These are phyloP conservation scores for Acronicta alni DNA, from an alignment of 2,888 invertebrate genomes.

Conservation along the genomic window DNA sequence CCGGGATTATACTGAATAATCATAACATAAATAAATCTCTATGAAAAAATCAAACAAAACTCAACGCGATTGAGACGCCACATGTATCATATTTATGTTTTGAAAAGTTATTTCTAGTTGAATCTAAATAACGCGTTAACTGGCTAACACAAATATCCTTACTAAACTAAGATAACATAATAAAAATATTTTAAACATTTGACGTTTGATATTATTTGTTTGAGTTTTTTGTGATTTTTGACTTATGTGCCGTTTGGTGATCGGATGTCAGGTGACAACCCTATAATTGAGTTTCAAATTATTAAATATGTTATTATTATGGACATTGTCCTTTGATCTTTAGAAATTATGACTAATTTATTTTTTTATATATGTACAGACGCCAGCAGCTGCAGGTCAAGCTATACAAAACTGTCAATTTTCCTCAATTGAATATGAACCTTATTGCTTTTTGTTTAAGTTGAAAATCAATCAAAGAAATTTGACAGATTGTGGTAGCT, in stretches of 20 bases:
- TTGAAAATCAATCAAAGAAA: too few relatives aligned
- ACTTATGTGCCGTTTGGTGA: conserved; percentile 48
- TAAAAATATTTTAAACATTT: conserved; percentile 71
- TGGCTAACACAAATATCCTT: conserved; percentile 79
- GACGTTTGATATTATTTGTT: conserved; percentile 60
- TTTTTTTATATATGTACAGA: not conserved
- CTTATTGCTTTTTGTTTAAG: too few relatives aligned
- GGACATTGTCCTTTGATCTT: conserved; percentile 15
- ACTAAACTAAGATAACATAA: conserved; percentile 79
- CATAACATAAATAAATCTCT: conserved; percentile 73
- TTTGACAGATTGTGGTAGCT: too few relatives aligned
- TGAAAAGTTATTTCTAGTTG: conserved; percentile 81
- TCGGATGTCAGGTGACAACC: conserved; percentile 28
- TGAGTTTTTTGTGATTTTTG: conserved; percentile 46
- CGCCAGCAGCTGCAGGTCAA: too few relatives aligned
- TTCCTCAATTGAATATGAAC: too few relatives aligned
- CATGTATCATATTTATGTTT: conserved; percentile 86
- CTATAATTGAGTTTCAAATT: conserved; percentile 32
- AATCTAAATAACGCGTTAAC: conserved; percentile 75
- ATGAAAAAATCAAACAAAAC: conserved; percentile 68
- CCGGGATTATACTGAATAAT: conserved; percentile 63
- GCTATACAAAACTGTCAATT: too few relatives aligned
- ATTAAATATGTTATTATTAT: conserved; percentile 14
- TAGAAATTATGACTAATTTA: not conserved
- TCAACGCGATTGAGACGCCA: conserved; percentile 77